Evolutionary conservation across 2,113 vertebrate species (phyloP).

Genomic region (Tragelaphus buxtoni): DNA sequence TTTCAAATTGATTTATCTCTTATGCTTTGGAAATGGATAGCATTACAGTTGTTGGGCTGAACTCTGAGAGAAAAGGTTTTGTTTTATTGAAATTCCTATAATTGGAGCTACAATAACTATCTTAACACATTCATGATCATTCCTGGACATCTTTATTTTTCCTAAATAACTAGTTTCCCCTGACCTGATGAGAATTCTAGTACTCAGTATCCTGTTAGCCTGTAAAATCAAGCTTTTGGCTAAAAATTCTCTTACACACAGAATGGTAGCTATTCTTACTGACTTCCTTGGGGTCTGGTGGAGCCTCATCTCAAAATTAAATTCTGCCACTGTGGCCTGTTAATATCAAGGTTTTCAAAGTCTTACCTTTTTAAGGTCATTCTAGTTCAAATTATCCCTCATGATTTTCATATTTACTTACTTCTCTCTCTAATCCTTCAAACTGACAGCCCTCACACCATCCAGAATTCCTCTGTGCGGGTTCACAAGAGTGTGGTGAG

Average conservation of each 20-base stretch:
- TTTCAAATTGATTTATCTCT: conserved; percentile 21
- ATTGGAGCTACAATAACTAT: neutral
- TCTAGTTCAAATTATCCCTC: neutral
- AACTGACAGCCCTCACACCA: neutral
- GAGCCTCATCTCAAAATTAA: neutral
- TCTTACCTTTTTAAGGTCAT: neutral
- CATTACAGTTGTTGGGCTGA: neutral
- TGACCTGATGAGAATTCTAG: neutral
- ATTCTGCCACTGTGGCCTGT: neutral
- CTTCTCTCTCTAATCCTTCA: neutral
- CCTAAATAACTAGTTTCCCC: neutral
- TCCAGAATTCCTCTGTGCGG: neutral
- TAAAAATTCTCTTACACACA: neutral
- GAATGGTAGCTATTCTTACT: neutral
- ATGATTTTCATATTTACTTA: neutral
- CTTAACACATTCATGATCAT: neutral
- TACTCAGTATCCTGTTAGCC: neutral
- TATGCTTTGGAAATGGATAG: neutral
- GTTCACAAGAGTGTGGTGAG: neutral
- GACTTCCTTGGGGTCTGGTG: neutral
- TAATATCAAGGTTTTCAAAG: neutral
- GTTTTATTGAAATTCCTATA: neutral
- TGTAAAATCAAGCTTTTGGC: neutral
- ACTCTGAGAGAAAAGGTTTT: neutral
- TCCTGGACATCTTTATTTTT: neutral